Evolutionary conservation across 2,797 vertebrate genomes (phyloP), one percentile per base, ranked within the genome.

Genomic region (Microchirus variegatus): DNA sequence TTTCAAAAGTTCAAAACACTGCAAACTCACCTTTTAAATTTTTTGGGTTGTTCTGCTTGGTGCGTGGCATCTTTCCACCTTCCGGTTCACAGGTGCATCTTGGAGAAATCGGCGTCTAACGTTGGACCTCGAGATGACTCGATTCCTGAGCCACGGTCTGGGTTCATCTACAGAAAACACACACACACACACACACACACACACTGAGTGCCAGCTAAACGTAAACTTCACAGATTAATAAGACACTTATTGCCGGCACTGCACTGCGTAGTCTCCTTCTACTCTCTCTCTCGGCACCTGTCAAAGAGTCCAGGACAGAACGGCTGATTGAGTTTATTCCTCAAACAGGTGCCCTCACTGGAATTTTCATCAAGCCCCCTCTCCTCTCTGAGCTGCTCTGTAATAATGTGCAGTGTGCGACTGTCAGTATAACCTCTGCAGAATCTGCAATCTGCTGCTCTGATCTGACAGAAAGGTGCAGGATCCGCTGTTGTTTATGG

Each of bases 41-140:
- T 89, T 95, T 97, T 48, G 97, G 97, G 93, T 98, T 91, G 93
- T 98, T 97, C 91, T 99, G 97, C 90, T 99, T 99, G 58, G 96
- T 98, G 76, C 97, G 96, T 83, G 97, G 97, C 97, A 99, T 99
- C 77, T 85, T 94, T 78, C 17, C 19, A 55, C 83, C 85, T 91
- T 22, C 22, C 78, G 65, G 87, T 67, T 95, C 91, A 95, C 75
- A 78, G 78, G 68, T 72, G 83, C 92, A 93, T 92, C 65, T 55
- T 88, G 79, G 56, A 51, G 53, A 64, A 79, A 60, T 63, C 13
- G 53, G 67, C 15, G n/a, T 70, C 52, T 54, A 69, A 55, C 15
- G 64, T 41, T 58, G 67, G 72, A 67, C 62, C 63, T 57, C 18
- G 56, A 59, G 83, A 73, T 11, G 72, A 80, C 59, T 47, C 12